Percentiles rank a stretch among this genome's conserved stretches.
Evolutionary conservation across 2,113 vertebrate species (phyloP).

Genomic region (Apteryx mantelli): DNA sequence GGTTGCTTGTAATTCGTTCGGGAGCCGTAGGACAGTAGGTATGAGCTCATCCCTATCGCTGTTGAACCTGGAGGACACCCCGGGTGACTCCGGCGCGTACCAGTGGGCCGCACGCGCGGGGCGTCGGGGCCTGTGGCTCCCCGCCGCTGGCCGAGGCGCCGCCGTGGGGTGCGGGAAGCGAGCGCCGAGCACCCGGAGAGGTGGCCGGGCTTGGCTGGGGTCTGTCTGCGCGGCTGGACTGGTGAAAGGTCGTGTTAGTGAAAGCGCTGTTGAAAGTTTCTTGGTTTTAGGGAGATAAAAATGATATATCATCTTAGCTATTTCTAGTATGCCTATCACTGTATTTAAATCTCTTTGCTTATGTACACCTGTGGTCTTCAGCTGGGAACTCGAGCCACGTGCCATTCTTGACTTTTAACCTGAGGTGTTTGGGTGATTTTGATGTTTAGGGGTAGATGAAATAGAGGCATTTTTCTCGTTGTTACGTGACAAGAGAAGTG

Average conservation of each 20-base stretch:
- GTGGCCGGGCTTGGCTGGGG: fast-evolving
- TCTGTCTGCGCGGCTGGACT: neutral
- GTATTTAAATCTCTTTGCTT: neutral
- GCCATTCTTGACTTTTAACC: neutral
- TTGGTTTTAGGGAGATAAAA: fast-evolving
- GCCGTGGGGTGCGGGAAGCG: neutral
- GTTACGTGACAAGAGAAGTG: neutral
- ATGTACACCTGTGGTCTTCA: neutral
- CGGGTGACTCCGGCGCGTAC: neutral
- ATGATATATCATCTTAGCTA: fast-evolving
- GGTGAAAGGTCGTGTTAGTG: fast-evolving
- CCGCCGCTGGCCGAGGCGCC: too few relatives aligned
- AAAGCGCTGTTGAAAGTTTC: neutral
- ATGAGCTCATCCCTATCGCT: fast-evolving
- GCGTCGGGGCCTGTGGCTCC: neutral
- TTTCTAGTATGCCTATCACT: neutral
- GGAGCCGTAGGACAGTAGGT: fast-evolving
- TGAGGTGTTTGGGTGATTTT: neutral
- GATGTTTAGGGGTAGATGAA: neutral
- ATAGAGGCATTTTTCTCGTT: neutral
- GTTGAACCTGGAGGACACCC: fast-evolving
- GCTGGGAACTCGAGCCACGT: neutral
- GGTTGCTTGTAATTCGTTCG: fast-evolving
- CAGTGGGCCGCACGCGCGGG: neutral
- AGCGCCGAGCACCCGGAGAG: fast-evolving